Evolutionary conservation across 2,113 vertebrate species (phyloP).

Genomic region (Eptesicus fuscus): DNA sequence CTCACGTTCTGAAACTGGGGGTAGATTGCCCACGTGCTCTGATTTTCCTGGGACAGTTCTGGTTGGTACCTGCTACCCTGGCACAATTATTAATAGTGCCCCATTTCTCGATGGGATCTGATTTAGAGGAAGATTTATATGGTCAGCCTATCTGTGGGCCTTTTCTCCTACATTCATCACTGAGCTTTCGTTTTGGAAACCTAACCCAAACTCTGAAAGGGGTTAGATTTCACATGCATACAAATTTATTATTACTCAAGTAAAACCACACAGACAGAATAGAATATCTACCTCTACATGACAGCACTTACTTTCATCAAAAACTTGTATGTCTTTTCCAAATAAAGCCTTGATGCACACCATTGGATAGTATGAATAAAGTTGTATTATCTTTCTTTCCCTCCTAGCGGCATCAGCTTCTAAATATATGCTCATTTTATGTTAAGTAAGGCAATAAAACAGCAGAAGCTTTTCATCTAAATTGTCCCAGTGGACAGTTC

Average conservation of each 20-base stretch:
- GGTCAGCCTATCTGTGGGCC: not conserved
- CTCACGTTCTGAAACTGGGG: not conserved
- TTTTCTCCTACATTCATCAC: not conserved
- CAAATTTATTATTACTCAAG: not conserved
- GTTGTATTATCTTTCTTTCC: not conserved
- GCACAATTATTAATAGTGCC: not conserved
- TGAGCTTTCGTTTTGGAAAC: not conserved
- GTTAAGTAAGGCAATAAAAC: conserved; percentile 41
- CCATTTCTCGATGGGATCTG: not conserved
- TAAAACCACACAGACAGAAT: not conserved
- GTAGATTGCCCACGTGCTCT: not conserved
- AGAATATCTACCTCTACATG: not conserved
- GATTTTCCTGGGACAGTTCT: not conserved
- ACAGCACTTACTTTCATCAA: not conserved
- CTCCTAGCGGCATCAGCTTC: not conserved
- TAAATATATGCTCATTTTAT: not conserved
- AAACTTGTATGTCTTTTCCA: not conserved
- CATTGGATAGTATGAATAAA: not conserved
- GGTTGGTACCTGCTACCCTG: not conserved
- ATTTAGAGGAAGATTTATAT: not conserved
- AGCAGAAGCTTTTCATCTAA: not conserved
- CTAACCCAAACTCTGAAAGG: not conserved
- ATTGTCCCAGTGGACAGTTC: not conserved
- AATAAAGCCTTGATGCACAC: not conserved
- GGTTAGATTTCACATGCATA: not conserved